phyloP scores from a whole-genome alignment of 2,113 vertebrate species.

The Myxocyprinus asiaticus region DNA sequence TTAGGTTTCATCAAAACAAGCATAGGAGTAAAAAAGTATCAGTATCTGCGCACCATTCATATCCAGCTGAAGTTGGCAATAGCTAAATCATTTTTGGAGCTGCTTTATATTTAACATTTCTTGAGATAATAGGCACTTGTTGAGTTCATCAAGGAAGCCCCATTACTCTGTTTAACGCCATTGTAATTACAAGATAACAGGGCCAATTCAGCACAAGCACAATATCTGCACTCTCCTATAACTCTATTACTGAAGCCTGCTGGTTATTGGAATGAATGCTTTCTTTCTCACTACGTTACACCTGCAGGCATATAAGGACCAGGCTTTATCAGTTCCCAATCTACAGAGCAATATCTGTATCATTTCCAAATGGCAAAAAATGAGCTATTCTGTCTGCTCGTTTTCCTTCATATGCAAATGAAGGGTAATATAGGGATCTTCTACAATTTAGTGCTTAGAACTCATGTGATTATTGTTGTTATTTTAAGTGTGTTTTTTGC shows the following conservation, averaged over 20 bases:
- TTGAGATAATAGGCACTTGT: constrained; percentile 61
- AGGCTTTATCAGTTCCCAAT: constrained; percentile 74
- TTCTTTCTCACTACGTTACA: constrained; percentile 46
- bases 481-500: constrained; percentile 28
- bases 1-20: constrained; percentile 14
- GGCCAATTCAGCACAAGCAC: constrained; percentile 53
- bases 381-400: constrained; percentile 69
- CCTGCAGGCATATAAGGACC: constrained; percentile 62
- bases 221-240: constrained; percentile 60
- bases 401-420: constrained; percentile 70
- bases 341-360: constrained; percentile 74
- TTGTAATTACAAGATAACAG: constrained; percentile 63
- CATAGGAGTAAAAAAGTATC: not conserved
- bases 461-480: constrained; percentile 49
- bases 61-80: constrained; percentile 37
- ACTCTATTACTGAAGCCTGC: constrained; percentile 59
- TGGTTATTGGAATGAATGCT: constrained; percentile 65
- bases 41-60: constrained; percentile 11
- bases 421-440: constrained; percentile 70
- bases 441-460: constrained; percentile 58
- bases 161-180: constrained; percentile 57
- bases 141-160: constrained; percentile 60
- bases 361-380: constrained; percentile 70
- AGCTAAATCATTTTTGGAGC: constrained; percentile 45
- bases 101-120: constrained; percentile 48